Conservation (phyloP, 2,888 invertebrate genomes). For the Scrobipalpa costella region DNA sequence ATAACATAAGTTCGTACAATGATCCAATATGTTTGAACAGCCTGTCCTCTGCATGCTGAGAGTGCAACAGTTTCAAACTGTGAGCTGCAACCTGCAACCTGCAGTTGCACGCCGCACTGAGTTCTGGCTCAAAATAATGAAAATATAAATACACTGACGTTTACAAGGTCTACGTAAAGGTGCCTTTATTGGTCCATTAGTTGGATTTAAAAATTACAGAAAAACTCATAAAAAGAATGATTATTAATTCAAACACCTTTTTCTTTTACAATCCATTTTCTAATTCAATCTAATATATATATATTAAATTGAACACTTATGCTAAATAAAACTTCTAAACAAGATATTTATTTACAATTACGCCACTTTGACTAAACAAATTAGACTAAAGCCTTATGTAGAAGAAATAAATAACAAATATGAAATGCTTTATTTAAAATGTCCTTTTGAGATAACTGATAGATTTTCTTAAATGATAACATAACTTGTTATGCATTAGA, state of each 20-base stretch:
- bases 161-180: conserved; percentile 56
- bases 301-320: conserved; percentile 78
- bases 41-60: conserved; percentile 68
- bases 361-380: conserved; percentile 76
- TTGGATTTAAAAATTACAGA: conserved; percentile 61
- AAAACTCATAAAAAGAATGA: conserved; percentile 56
- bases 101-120: no score
- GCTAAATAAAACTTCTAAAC: conserved; percentile 78
- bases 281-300: conserved; percentile 72
- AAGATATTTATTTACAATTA: conserved; percentile 79
- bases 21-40: conserved; percentile 74
- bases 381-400: conserved; percentile 75
- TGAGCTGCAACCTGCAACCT: conserved; percentile 40
- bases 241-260: conserved; percentile 51
- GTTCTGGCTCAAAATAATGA: conserved; percentile 36
- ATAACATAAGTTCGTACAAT: conserved; percentile 78
- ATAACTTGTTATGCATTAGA: conserved; percentile 65
- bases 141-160: conserved; percentile 40
- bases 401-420: conserved; percentile 79
- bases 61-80: conserved; percentile 51
- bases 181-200: conserved; percentile 74
- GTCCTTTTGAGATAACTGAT: conserved; percentile 67
- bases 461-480: conserved; percentile 69
- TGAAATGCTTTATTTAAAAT: conserved; percentile 77
- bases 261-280: conserved; percentile 53